Evolutionary conservation across 2,888 invertebrate genomes (phyloP).

Genomic region (Steinernema carpocapsae): DNA sequence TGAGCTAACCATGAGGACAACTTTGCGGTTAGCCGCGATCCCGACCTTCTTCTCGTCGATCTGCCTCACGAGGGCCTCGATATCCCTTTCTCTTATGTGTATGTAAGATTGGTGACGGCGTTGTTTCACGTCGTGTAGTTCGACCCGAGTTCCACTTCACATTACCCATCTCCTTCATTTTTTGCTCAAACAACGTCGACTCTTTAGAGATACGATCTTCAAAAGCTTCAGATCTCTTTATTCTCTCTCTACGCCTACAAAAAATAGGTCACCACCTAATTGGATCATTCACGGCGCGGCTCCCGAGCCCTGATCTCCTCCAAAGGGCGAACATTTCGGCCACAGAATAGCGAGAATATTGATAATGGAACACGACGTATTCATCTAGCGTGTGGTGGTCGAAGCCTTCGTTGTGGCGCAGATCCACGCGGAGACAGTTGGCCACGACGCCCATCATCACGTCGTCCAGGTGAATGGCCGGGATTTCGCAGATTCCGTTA

Average conservation of each 20-base stretch:
- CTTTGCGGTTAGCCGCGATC: not conserved
- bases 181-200: too few species aligned
- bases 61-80: not conserved
- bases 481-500: constrained; percentile 59
- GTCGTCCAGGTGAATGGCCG: constrained; percentile 66
- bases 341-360: constrained; percentile 61
- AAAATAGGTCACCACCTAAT: not conserved
- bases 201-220: too few species aligned
- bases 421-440: constrained; percentile 54
- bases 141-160: too few species aligned
- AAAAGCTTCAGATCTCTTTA: too few species aligned
- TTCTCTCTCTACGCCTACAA: not conserved
- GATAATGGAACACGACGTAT: constrained; percentile 68
- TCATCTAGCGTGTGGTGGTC: constrained; percentile 59
- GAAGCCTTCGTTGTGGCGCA: constrained; percentile 55
- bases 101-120: too few species aligned
- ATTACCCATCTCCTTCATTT: too few species aligned
- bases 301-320: constrained; percentile 32
- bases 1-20: not conserved
- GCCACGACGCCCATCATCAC: constrained; percentile 65
- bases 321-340: constrained; percentile 55
- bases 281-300: not conserved
- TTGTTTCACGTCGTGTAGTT: too few species aligned
- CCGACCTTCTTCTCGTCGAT: constrained; percentile 13
- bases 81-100: not conserved